Evolutionary conservation across 2,888 invertebrate species (phyloP).

Genomic region (Agrotis exclamationis): DNA sequence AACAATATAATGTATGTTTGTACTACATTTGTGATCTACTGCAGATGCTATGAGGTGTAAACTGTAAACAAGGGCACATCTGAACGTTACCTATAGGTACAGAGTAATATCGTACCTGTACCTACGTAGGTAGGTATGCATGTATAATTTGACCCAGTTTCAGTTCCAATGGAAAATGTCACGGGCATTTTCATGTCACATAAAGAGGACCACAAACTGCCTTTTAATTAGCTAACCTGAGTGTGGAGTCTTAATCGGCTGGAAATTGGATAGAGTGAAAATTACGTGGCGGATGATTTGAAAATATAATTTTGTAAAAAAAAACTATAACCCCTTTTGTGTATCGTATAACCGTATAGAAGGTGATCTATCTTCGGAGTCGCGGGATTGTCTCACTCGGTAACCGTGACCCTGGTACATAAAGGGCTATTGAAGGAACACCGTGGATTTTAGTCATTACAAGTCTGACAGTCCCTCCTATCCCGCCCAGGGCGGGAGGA

Average conservation of each 20-base stretch:
- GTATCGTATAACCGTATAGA: no score
- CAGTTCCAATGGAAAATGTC: slow-evolving; percentile 15
- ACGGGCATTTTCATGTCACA: slow-evolving; percentile 5
- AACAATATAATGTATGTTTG: not conserved
- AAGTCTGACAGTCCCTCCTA: no score
- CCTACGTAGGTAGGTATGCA: not conserved
- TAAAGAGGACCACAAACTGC: slow-evolving; percentile 9
- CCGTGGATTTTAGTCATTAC: no score
- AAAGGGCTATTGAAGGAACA: no score
- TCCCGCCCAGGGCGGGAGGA: no score
- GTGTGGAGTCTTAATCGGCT: not conserved
- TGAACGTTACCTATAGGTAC: slow-evolving; percentile 19
- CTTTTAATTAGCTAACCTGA: no score
- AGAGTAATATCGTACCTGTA: slow-evolving; percentile 13
- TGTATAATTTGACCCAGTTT: slow-evolving; percentile 37
- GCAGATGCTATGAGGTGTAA: slow-evolving; percentile 9
- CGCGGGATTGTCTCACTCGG: no score
- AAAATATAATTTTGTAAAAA: no score
- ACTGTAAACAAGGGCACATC: slow-evolving; percentile 13
- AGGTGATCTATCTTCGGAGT: no score
- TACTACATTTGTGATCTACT: not conserved
- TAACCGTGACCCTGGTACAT: no score
- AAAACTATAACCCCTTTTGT: no score
- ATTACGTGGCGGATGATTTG: not conserved
- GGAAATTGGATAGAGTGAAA: not conserved